Evolutionary conservation across 2,797 vertebrate genomes (phyloP).

Genomic region (Scolopax bukidnonensis): DNA sequence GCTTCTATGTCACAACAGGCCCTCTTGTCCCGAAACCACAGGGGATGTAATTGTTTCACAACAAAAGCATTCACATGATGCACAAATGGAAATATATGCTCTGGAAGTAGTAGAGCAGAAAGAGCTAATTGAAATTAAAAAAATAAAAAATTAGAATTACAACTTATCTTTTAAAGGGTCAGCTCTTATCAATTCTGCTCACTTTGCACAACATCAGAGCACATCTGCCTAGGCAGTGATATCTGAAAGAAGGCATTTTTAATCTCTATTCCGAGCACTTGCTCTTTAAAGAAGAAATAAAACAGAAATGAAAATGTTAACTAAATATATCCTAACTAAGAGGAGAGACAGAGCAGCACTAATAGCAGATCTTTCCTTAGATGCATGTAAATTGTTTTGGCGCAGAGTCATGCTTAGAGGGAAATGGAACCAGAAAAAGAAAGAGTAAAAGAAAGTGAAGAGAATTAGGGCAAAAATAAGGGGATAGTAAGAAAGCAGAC

Average conservation of each 20-base stretch:
- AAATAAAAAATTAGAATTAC: constrained; percentile 59
- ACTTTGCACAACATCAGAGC: not conserved
- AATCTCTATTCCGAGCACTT: constrained; percentile 31
- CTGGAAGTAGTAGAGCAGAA: constrained; percentile 19
- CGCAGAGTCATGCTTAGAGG: not conserved
- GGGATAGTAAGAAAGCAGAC: not conserved
- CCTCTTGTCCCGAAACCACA: not conserved
- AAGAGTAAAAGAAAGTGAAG: not conserved
- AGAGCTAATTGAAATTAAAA: constrained; percentile 36
- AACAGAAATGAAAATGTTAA: not conserved
- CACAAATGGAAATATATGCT: constrained; percentile 49
- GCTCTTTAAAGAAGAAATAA: constrained; percentile 23
- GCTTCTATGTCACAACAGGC: not conserved
- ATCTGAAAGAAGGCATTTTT: constrained; percentile 44
- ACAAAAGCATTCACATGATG: not conserved
- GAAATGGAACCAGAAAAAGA: not conserved
- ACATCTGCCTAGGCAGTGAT: constrained; percentile 11
- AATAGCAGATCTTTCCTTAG: constrained; percentile 50
- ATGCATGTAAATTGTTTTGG: constrained; percentile 47
- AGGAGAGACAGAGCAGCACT: constrained; percentile 33
- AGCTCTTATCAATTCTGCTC: constrained; percentile 48
- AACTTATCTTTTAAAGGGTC: constrained; percentile 56
- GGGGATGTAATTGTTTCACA: constrained; percentile 8
- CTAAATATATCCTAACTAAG: constrained; percentile 60
- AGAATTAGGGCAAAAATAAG: not conserved